These are phyloP conservation scores for Apodemus sylvaticus DNA, from an alignment of 2,113 vertebrate genomes.

Conservation along the genomic window DNA sequence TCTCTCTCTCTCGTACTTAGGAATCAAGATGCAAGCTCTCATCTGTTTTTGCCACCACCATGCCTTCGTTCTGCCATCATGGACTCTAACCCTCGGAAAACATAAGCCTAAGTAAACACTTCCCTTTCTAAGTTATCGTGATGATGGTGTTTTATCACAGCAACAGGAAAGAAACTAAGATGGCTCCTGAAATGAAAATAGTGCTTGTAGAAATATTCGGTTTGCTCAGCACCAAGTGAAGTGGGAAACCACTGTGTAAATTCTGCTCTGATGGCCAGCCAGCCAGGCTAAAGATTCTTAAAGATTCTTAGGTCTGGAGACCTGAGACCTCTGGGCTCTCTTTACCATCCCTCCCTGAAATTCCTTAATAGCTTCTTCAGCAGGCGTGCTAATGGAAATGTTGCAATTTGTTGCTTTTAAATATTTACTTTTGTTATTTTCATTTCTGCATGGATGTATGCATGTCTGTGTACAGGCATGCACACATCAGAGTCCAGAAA, in stretches of 20 bases:
- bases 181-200: neutral
- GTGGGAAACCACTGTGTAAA: neutral
- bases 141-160: neutral
- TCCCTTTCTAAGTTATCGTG: neutral
- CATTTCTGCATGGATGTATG: neutral
- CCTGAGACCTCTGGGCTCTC: rapidly evolving
- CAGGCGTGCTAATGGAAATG: rapidly evolving
- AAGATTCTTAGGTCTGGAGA: too few species aligned
- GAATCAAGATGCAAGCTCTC: neutral
- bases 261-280: neutral
- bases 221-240: neutral
- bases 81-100: neutral
- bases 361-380: neutral
- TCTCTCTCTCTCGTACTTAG: neutral
- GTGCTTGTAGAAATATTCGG: neutral
- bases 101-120: neutral
- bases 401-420: neutral
- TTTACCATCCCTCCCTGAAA: rapidly evolving
- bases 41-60: neutral
- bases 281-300: neutral
- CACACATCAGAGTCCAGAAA: neutral
- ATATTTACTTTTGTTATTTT: neutral
- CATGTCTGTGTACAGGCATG: neutral
- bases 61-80: neutral
- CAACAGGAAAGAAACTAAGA: neutral